Percentiles rank a stretch among this genome's conserved stretches.
phyloP scores from a whole-genome alignment of 2,113 vertebrate species.

The Pachypanchax playfairii region DNA sequence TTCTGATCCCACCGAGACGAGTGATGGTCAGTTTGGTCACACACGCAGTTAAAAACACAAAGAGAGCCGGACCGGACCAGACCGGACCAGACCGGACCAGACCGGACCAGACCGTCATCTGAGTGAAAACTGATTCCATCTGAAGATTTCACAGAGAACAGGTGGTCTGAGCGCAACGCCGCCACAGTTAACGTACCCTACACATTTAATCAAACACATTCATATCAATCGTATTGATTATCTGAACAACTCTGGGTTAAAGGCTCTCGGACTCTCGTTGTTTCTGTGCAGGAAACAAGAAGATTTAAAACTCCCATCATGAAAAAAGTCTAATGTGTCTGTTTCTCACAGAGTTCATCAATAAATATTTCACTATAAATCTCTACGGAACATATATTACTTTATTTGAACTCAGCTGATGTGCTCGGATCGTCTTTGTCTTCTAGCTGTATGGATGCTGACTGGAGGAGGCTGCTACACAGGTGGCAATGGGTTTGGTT shows the following conservation, averaged over 20 bases:
- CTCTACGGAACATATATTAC: conserved; percentile 47
- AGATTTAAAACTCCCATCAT: neutral
- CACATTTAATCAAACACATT: conserved; percentile 49
- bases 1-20: conserved; percentile 42
- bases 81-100: too few species aligned
- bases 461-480: conserved; percentile 46
- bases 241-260: conserved; percentile 52
- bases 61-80: too few species aligned
- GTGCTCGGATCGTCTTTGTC: conserved; percentile 49
- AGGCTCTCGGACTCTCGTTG: conserved; percentile 45
- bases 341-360: conserved; percentile 20
- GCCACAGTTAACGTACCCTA: conserved; percentile 42
- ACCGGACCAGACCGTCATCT: neutral
- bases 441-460: conserved; percentile 54
- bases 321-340: conserved; percentile 5
- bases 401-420: conserved; percentile 27
- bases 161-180: conserved; percentile 6
- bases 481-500: conserved; percentile 22
- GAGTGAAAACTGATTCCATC: neutral
- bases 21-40: conserved; percentile 55
- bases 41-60: neutral
- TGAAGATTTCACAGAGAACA: neutral
- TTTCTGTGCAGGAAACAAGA: conserved; percentile 26
- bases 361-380: conserved; percentile 52
- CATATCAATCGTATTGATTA: conserved; percentile 49